Evolutionary conservation across 2,888 invertebrate genomes (phyloP), one percentile per base, ranked within the genome.

Genomic region (Dynastes hyllus): DNA sequence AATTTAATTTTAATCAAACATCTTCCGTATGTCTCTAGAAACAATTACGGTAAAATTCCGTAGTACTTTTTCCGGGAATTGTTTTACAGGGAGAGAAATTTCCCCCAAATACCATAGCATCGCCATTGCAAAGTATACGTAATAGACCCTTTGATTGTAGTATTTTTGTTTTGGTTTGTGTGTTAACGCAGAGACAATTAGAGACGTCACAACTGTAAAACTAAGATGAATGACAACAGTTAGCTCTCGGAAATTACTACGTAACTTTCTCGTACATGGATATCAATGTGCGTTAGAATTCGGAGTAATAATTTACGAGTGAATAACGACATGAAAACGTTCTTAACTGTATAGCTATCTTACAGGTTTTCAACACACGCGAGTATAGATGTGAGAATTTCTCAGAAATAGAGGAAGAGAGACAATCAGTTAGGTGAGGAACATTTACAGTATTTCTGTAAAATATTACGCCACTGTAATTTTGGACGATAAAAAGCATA

Each of bases 291-390:
- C 45, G 66, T 67, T 67, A 67, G 66, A 45, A 67, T 67, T 67
- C 66, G 45, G 66, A 40, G 45, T 67, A 67, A 67, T 67, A 67
- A 67, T 67, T 67, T 67, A 67, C 40, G 22, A 67, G 40, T n/a
- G 22, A 67, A 67, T 67, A 67, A 67, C 45, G 45, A 45, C 66
- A 22, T 67, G 66, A 16, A 45, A 40, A 67, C 66, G 16, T 40
- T 67, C 45, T n/a, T 67, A 67, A 67, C 66, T 67, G 66, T 67
- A 67, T 40, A 16, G 22, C 55, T 58, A 58, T 58, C 16, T 6
- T 22, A 67, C 66, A 67, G 45, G 66, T 67, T 40, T 67, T 11
- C 22, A 11, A 37, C 11, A 9, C 45, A 45, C 37, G 66, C 66
- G 45, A 13, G 40, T 22, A 22, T 16, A 16, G 16, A 8, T 3